Conservation (phyloP, 2,888 invertebrate species). For the Metalampra italica region DNA sequence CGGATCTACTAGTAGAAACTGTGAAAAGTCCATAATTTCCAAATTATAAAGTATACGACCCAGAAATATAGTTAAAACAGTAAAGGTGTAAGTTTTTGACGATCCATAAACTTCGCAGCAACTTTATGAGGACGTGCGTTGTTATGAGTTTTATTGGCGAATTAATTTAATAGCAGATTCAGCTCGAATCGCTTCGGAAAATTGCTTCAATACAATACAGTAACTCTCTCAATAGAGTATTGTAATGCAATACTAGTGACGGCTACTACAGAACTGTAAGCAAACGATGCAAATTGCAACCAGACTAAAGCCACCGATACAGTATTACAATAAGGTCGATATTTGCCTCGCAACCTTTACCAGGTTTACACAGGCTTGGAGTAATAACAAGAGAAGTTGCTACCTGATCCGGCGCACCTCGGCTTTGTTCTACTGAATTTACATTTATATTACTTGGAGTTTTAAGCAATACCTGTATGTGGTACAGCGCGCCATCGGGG, state of each 20-base stretch:
- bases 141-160: too few relatives aligned
- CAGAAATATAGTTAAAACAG: too few relatives aligned
- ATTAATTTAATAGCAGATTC: too few relatives aligned
- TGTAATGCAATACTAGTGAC: not conserved
- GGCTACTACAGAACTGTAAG: not conserved
- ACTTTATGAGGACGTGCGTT: too few relatives aligned
- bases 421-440: constrained; percentile 44
- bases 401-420: constrained; percentile 29
- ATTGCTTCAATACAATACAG: too few relatives aligned
- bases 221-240: too few relatives aligned
- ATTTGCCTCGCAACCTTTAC: not conserved
- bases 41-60: too few relatives aligned
- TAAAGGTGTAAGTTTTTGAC: too few relatives aligned
- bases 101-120: too few relatives aligned
- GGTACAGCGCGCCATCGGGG: not conserved
- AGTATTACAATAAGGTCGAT: constrained; percentile 2
- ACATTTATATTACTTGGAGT: constrained; percentile 57
- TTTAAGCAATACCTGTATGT: constrained; percentile 47
- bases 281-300: not conserved
- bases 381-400: constrained; percentile 34
- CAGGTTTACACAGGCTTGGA: not conserved
- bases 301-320: not conserved
- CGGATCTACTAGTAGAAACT: too few relatives aligned
- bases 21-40: too few relatives aligned
- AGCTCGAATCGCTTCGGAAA: too few relatives aligned